These are phyloP conservation scores for Drosophila mojavensis DNA, from an alignment of 1,140 invertebrate genomes.

Conservation along the genomic window DNA sequence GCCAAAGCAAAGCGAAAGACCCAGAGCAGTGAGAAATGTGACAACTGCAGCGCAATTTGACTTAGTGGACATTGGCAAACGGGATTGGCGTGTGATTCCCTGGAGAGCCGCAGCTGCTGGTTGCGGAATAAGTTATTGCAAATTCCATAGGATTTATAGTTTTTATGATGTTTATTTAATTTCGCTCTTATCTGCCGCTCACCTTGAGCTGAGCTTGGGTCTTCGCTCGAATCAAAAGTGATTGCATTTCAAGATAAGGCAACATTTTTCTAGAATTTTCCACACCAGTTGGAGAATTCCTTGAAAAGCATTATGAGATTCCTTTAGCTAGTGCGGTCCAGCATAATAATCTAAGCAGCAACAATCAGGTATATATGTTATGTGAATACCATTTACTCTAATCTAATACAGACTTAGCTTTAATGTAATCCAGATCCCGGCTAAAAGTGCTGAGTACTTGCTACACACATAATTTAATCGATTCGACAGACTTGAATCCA, in stretches of 20 bases:
- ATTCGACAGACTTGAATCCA: slow-evolving; percentile 20
- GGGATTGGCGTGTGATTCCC: slow-evolving; percentile 30
- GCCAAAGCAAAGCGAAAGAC: slow-evolving; percentile 44
- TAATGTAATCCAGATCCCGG: too few relatives aligned
- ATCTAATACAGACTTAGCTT: not conserved
- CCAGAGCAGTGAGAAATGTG: slow-evolving; percentile 46
- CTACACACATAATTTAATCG: slow-evolving; percentile 2
- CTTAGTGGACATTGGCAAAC: slow-evolving; percentile 34
- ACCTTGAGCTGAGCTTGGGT: not conserved
- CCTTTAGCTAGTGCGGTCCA: too few relatives aligned
- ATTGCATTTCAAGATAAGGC: not conserved
- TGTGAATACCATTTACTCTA: too few relatives aligned
- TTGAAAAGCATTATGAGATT: not conserved
- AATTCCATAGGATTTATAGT: slow-evolving; percentile 44
- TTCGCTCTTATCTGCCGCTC: not conserved
- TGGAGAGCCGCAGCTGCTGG: slow-evolving; percentile 4
- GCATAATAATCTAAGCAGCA: too few relatives aligned
- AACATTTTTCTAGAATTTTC: not conserved
- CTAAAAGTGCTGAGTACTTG: not conserved
- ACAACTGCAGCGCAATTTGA: slow-evolving; percentile 53
- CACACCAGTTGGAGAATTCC: not conserved
- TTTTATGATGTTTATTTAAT: slow-evolving; percentile 30
- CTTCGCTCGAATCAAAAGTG: not conserved
- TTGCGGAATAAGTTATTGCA: slow-evolving; percentile 16
- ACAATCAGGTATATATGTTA: too few relatives aligned